Base-by-base conservation (phyloP, 2,113 vertebrate species). In the Pedetes capensis region DNA sequence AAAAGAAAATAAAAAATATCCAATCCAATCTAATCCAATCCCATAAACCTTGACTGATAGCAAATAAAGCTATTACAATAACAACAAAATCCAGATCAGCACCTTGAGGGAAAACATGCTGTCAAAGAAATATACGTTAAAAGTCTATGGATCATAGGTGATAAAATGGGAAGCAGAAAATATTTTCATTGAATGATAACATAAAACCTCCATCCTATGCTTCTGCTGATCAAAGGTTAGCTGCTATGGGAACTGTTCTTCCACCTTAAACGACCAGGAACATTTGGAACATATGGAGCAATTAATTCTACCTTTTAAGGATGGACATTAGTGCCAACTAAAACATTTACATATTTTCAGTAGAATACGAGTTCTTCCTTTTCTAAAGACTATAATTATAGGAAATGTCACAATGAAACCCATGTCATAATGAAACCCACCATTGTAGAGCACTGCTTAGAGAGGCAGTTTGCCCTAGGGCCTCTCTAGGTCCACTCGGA, bases 111-210 rank as follows among this genome's bases (percentile, higher is more conserved):
- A 37, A 72, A 49, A 83, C 42, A 66, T 69, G 27, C 27, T 74
- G 55, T 34, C 69, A 63, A 63, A 61, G 47, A 74, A 7, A 82
- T 47, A 55, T 27, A 63, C 61, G 29, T 3, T 8, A n/a, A 32
- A 63, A 63, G 32, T 5, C 68, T 18, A 53, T 64, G 55, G 34
- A 29, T 80, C 93, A 84, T n/a, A 92, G 49, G 86, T 55, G 27
- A 79, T 27, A 88, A 94, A 87, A 89, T 29, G 17, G 42, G 29
- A 87, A 53, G 76, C n/a, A 92, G 49, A 85, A 68, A 74, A 79
- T 66, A 88, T 39, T 66, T 59, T 71, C 47, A 69, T 4, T 39
- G 14, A 47, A 86, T 44, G 37, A 37, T 63, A 81, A 81, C 12
- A 79, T 32, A 39, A 59, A 47, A 57, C 23, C 49, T 53, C 18